A percentile compares a stretch with the other conserved stretches of the same genome.
Evolutionary conservation across 2,797 vertebrate species (phyloP).

Genomic region (Gymnopithys bicolor): DNA sequence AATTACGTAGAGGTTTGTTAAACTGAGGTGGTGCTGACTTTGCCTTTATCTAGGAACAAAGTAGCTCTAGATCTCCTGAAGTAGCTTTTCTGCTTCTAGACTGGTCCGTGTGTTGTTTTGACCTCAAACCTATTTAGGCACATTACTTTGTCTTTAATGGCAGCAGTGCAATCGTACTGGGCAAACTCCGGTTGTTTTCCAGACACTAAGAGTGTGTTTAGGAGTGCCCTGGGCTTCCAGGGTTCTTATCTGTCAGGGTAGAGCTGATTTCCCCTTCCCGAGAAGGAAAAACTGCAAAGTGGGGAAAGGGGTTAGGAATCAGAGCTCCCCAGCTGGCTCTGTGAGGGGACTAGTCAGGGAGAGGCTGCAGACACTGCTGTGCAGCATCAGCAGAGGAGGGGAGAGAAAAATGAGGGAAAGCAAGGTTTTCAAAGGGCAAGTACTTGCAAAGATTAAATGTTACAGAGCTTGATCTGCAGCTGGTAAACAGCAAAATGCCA

Average conservation of each 20-base stretch:
- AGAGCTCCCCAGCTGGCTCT: neutral
- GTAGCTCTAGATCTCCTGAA: neutral
- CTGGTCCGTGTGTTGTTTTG: neutral
- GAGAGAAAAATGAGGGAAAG: neutral
- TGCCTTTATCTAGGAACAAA: neutral
- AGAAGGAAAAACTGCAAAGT: neutral
- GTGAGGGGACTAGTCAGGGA: neutral
- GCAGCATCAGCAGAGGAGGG: neutral
- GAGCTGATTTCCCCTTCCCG: neutral
- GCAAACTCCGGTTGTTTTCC: neutral
- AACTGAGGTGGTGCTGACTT: neutral
- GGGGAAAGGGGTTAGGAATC: neutral
- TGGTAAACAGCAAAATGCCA: slow-evolving; percentile 71
- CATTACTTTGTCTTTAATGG: neutral
- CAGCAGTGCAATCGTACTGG: neutral
- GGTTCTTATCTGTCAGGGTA: neutral
- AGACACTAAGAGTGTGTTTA: neutral
- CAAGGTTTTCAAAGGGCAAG: slow-evolving; percentile 41
- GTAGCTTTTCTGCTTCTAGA: neutral
- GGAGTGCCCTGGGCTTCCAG: neutral
- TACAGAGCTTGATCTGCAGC: slow-evolving; percentile 48
- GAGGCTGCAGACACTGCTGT: neutral
- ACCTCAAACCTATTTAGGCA: neutral
- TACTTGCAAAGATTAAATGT: slow-evolving; percentile 49
- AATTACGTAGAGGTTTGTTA: neutral